Evolutionary conservation across 2,113 vertebrate genomes (phyloP), one percentile per base, ranked within the genome.

Genomic region (Ictidomys tridecemlineatus): DNA sequence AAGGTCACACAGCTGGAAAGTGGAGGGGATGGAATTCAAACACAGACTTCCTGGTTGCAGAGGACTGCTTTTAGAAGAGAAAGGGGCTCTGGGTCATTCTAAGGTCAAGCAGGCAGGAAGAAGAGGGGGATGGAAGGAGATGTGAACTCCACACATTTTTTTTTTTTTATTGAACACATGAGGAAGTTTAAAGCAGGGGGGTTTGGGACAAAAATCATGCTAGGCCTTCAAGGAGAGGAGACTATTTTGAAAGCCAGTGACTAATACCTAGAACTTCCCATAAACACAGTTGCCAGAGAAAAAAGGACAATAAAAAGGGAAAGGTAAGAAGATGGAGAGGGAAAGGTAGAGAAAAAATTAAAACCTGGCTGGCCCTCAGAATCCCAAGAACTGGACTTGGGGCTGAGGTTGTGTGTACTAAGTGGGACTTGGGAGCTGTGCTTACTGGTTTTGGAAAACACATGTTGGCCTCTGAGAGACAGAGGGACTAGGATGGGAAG

Each of bases 1-100:
- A 97, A 96, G 94, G 92, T 97, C 96, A 94, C 97, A 97, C 87
- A 97, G 95, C 96, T 92, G 42, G 53, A 69, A 76, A 87, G 72
- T 34, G 70, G 32, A 70, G 5, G 65, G 77, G n/a, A 76, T 67
- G 32, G 42, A 67, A 96, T 89, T 80, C 1, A 10, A 94, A 78
- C 1, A 2, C n/a, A 61, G 85, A 73, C 13, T 58, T 85, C 61
- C 56, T 82, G 86, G 39, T 26, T 84, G 61, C 45, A 91, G 77
- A 77, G 76, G 63, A 28, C 16, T 4, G 12, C 28, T 58, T 42
- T 56, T 48, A 61, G 45, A 69, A 92, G 70, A 77, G 51, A 82
- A 70, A 3, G 10, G 56, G 45, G 45, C 30, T 89, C 14, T 34
- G 16, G 92, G 74, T 56, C 28, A 28, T 42, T 39, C 61, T 67